A percentile compares a stretch with the other conserved stretches of the same genome.
phyloP scores from a whole-genome alignment of 2,888 invertebrate genomes.

The Phytoseiulus persimilis region DNA sequence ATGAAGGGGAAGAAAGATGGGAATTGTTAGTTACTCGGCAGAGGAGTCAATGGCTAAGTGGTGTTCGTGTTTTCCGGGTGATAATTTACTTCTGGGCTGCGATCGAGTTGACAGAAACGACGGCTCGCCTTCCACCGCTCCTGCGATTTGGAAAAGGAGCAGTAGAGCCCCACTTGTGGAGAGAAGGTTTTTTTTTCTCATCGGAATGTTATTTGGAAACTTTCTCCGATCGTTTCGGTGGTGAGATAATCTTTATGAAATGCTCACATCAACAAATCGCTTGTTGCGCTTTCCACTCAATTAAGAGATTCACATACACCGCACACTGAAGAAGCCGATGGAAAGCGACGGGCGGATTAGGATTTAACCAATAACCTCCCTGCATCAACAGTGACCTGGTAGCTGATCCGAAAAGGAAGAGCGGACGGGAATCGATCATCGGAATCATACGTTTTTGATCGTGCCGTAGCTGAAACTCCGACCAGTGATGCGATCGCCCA shows the following conservation, averaged over 20 bases:
- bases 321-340: not conserved
- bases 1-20: not conserved
- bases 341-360: not conserved
- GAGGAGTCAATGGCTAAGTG: too few relatives aligned
- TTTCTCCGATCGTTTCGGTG: not conserved
- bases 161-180: too few relatives aligned
- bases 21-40: not conserved
- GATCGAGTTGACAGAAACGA: too few relatives aligned
- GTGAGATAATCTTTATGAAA: not conserved
- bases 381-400: not conserved
- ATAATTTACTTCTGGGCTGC: too few relatives aligned
- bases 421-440: not conserved
- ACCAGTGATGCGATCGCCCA: not conserved
- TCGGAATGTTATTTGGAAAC: not conserved
- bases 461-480: not conserved
- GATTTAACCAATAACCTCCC: not conserved
- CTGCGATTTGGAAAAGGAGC: too few relatives aligned
- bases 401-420: not conserved
- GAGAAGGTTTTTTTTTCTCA: too few relatives aligned
- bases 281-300: not conserved
- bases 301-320: not conserved
- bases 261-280: too few relatives aligned
- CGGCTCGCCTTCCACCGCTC: too few relatives aligned
- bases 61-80: too few relatives aligned
- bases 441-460: not conserved